phyloP scores from a whole-genome alignment of 2,797 vertebrate genomes.

The Nyctibius grandis region DNA sequence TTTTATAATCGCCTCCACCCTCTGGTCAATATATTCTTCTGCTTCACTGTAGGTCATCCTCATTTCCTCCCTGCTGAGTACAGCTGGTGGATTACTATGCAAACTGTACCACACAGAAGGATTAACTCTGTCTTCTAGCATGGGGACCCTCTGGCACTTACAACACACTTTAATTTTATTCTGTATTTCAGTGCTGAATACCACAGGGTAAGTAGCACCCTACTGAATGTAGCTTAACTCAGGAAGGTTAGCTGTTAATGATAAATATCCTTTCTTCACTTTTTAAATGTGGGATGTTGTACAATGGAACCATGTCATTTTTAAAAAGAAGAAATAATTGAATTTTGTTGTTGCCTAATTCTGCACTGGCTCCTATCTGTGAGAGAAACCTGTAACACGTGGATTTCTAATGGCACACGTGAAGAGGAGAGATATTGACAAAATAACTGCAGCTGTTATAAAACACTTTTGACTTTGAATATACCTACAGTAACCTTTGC shows the following conservation, averaged over 20 bases:
- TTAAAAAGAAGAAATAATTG: not conserved
- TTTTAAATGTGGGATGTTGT: not conserved
- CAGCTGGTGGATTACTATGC: slow-evolving; percentile 2
- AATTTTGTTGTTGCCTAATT: not conserved
- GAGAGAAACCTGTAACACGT: not conserved
- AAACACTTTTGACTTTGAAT: not conserved
- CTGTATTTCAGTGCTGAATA: slow-evolving; percentile 17
- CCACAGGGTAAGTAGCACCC: slow-evolving; percentile 41
- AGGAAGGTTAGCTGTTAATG: not conserved
- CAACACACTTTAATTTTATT: not conserved
- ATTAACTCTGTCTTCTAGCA: not conserved
- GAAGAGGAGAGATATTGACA: not conserved
- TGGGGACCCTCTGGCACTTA: slow-evolving; percentile 8
- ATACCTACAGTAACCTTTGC: not conserved
- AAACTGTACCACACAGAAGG: not conserved
- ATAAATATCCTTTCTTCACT: not conserved
- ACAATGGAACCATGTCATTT: not conserved
- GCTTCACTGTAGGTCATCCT: not conserved
- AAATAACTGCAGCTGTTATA: not conserved
- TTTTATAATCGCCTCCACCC: slow-evolving; percentile 39
- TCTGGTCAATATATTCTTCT: slow-evolving; percentile 3
- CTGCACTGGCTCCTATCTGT: not conserved
- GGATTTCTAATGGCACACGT: not conserved
- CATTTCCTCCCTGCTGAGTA: not conserved
- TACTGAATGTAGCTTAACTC: not conserved